Conservation (phyloP, 2,797 vertebrate genomes). For the Cirrhinus molitorella region DNA sequence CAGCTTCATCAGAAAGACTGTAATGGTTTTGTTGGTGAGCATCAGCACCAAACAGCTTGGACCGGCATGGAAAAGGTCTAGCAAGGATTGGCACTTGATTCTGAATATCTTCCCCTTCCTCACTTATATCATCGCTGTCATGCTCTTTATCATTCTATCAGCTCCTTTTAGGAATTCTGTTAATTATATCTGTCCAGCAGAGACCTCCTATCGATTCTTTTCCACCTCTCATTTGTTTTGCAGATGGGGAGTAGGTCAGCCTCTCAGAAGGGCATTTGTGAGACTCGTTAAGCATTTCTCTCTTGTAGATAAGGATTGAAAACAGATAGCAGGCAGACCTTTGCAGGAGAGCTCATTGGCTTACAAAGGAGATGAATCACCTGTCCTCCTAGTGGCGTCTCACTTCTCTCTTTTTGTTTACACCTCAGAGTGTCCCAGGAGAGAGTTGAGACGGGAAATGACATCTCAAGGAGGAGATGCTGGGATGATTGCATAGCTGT, state of each 20-base stretch:
- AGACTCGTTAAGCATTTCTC: constrained; percentile 66
- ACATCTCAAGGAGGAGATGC: constrained; percentile 7
- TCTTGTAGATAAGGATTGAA: constrained; percentile 70
- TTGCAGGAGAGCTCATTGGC: constrained; percentile 64
- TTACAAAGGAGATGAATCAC: constrained; percentile 68
- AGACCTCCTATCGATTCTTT: constrained; percentile 61
- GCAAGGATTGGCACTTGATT: not conserved
- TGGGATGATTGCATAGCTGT: not conserved
- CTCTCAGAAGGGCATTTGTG: constrained; percentile 30
- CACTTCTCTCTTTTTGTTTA: constrained; percentile 55
- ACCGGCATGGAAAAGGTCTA: not conserved
- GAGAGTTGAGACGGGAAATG: not conserved
- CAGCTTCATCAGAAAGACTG: not conserved
- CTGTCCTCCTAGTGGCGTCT: constrained; percentile 40
- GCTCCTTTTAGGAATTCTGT: constrained; percentile 59
- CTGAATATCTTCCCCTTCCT: not conserved
- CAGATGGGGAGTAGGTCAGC: constrained; percentile 46
- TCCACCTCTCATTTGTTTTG: constrained; percentile 61
- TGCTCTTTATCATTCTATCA: constrained; percentile 24
- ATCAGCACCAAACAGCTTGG: not conserved
- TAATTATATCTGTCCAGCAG: constrained; percentile 69
- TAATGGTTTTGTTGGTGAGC: not conserved
- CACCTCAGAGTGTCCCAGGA: constrained; percentile 40
- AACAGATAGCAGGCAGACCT: constrained; percentile 72
- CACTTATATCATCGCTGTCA: constrained; percentile 23